Base-by-base conservation (phyloP, 1,140 invertebrate species). In the Oscheius sp. region DNA sequence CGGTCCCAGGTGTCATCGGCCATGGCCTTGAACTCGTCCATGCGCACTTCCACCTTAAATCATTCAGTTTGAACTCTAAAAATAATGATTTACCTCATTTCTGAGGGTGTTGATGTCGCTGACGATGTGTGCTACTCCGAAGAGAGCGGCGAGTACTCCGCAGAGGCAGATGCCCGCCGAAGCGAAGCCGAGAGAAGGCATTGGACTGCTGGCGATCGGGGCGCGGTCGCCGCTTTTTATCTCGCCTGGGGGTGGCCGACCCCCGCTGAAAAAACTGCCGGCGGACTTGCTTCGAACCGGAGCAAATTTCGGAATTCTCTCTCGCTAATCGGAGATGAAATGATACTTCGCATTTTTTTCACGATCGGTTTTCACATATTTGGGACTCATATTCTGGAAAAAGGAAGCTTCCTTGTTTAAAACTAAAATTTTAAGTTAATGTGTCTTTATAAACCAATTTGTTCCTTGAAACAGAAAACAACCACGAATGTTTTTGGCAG, bases 1-100 rank as follows among this genome's bases (percentile, higher is more conserved):
- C 69, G 69, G 29, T 71, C 69, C 69, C 69, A 71, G 13, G 69
- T 71, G 34, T 71, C 69, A 46, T 71, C 69, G 38, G 69, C 69
- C 15, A 71, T 55, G 28, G 64, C 61, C 45, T 71, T 71, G 69
- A 71, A 71, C 34, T 71, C 69, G 59, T 64, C 69, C n/a, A 71
- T 58, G 13, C 69, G 38, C 13, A 29, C 31, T 26, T 71, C 69
- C 20, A 63, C 49, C 49, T 55, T 20, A 55, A 55, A 55, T 20
- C 28, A n/a, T 10, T n/a, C 28, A 55, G 23, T 7, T n/a, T n/a
- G 28, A 55, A 13, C 23, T 4, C 15, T 23, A 55, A 7, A 23
- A 23, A 55, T 7, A 23, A 55, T 13, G 49, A 4, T 26, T 55
- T 23, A 68, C 69, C 29, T 71, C 69, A 1, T 42, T 42, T n/a